Percentiles rank a stretch among this genome's conserved stretches.
Evolutionary conservation across 2,888 invertebrate species (phyloP).

Genomic region (Alsophila aescularia): DNA sequence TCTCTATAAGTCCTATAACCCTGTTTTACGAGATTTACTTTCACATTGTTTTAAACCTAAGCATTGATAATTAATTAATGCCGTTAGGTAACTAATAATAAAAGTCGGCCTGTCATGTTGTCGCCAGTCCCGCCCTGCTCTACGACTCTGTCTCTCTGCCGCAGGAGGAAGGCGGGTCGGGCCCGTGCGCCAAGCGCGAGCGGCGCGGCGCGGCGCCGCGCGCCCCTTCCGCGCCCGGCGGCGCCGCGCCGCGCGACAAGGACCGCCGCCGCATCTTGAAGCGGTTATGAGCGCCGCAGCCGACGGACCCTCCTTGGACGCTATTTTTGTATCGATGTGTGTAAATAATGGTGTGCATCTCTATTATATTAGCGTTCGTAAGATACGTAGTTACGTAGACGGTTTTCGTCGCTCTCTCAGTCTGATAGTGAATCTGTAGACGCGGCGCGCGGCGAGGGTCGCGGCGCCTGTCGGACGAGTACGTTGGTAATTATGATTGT

Average conservation of each 20-base stretch:
- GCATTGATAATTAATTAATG: too few species aligned
- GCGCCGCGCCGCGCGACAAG: constrained; percentile 31
- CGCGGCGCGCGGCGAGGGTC: background rate
- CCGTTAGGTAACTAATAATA: too few species aligned
- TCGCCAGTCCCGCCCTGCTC: background rate
- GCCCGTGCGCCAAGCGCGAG: constrained; percentile 92
- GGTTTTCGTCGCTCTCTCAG: too few species aligned
- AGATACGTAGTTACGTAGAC: background rate
- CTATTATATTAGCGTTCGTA: background rate
- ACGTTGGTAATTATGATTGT: background rate
- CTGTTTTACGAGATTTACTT: too few species aligned
- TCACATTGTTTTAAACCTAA: too few species aligned
- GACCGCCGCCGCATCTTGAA: constrained; percentile 65
- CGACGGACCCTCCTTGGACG: background rate
- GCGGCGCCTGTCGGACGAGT: background rate
- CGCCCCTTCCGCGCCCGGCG: constrained; percentile 1
- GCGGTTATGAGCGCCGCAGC: constrained; percentile 56
- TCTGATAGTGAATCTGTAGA: too few species aligned
- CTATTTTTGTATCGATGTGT: background rate
- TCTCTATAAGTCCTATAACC: too few species aligned
- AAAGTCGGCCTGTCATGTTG: too few species aligned
- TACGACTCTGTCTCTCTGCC: constrained; percentile 39
- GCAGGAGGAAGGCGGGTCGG: constrained; percentile 73
- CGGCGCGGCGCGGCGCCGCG: constrained; percentile 54
- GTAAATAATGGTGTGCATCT: constrained; percentile 2